Percentiles rank a stretch among this genome's conserved stretches.
Evolutionary conservation across 2,888 invertebrate species (phyloP).

Genomic region (Zonitis immaculata): DNA sequence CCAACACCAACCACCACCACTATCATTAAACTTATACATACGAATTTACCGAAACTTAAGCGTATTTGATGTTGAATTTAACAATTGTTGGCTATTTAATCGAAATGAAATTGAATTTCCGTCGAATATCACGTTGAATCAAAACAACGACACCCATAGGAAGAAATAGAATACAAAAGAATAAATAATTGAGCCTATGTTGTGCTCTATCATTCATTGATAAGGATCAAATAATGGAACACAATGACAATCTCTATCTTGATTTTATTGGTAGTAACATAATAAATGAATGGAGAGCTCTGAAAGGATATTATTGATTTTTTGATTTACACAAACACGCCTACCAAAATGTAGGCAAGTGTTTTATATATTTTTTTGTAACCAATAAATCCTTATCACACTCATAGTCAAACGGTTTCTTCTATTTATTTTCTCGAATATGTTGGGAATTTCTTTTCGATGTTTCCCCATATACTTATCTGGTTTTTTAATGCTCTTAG

Average conservation of each 20-base stretch:
- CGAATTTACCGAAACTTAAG: not conserved
- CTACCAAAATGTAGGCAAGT: no score
- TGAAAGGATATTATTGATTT: not conserved
- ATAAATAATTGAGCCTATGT: no score
- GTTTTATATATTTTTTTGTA: no score
- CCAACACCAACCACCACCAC: not conserved
- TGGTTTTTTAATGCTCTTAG: no score
- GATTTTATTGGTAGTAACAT: not conserved
- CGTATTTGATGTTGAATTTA: not conserved
- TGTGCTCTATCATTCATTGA: no score
- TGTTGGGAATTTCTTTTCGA: not conserved
- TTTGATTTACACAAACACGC: not conserved
- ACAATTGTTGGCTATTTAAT: not conserved
- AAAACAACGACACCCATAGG: no score
- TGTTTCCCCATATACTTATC: not conserved
- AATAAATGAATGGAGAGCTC: not conserved
- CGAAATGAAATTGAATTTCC: no score
- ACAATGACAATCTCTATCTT: not conserved
- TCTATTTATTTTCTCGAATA: not conserved
- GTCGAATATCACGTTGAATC: no score
- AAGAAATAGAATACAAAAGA: no score
- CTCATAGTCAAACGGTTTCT: not conserved
- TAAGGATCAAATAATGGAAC: not conserved
- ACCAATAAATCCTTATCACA: not conserved
- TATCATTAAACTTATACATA: not conserved